These are phyloP conservation scores for Chaetoderma sp. DNA, from an alignment of 2,888 invertebrate genomes.

Conservation along the genomic window DNA sequence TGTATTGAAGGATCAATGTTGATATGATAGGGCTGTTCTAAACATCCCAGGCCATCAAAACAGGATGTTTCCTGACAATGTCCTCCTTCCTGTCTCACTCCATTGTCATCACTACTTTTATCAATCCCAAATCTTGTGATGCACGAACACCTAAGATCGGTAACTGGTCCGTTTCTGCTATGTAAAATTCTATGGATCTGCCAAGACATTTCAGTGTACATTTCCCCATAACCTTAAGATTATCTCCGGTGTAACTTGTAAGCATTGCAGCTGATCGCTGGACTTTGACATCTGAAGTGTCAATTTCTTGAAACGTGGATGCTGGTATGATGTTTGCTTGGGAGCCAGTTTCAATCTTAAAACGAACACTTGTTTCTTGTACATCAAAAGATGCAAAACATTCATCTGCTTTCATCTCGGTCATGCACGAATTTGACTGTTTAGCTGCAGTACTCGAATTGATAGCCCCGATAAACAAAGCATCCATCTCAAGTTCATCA, in stretches of 20 bases:
- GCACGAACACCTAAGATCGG: not conserved
- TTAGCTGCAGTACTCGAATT: too few species aligned
- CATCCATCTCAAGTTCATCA: not conserved
- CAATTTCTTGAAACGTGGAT: not conserved
- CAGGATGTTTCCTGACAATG: too few species aligned
- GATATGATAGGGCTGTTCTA: not conserved
- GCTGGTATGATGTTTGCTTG: too few species aligned
- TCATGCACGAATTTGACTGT: too few species aligned
- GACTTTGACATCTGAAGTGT: not conserved
- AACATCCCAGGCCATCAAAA: too few species aligned
- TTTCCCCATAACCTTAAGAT: not conserved
- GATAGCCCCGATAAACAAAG: not conserved
- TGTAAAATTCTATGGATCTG: not conserved
- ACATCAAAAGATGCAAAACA: not conserved
- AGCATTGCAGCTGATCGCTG: not conserved
- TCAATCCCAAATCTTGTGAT: not conserved
- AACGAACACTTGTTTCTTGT: not conserved
- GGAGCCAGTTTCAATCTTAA: not conserved
- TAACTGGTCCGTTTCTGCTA: not conserved
- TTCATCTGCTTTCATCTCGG: not conserved
- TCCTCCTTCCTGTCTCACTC: too few species aligned
- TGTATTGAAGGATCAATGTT: conserved; percentile 1
- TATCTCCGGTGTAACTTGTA: not conserved
- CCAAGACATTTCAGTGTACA: not conserved
- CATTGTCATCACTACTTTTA: not conserved